These are phyloP conservation scores for Eupithecia dodoneata DNA, from an alignment of 2,888 invertebrate genomes.

Conservation along the genomic window DNA sequence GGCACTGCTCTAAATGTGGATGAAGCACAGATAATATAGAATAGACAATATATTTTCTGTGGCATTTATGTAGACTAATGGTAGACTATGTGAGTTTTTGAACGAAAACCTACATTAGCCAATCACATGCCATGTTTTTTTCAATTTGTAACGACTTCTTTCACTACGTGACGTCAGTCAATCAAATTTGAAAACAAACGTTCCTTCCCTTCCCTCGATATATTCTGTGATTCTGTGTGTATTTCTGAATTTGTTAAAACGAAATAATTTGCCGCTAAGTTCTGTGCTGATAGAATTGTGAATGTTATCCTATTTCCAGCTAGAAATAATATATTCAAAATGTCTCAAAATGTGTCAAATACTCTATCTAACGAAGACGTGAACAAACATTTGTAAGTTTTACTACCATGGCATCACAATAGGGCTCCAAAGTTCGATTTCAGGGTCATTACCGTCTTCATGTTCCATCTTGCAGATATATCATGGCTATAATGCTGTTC, in stretches of 20 bases:
- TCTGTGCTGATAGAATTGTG: conserved; percentile 12
- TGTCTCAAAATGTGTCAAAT: conserved; percentile 48
- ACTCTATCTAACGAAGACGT: conserved; percentile 65
- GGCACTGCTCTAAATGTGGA: too few relatives aligned
- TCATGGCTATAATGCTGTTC: neutral
- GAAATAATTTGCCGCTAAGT: conserved; percentile 23
- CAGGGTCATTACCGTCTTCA: neutral
- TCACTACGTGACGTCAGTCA: conserved; percentile 37
- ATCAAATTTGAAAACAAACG: conserved; percentile 61
- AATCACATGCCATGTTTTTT: conserved; percentile 53
- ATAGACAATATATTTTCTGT: neutral
- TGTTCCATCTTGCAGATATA: neutral
- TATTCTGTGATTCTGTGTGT: conserved; percentile 6
- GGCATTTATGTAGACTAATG: neutral
- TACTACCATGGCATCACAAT: neutral
- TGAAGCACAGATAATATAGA: too few relatives aligned
- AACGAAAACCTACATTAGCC: conserved; percentile 45
- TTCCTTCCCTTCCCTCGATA: conserved; percentile 32
- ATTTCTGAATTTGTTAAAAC: conserved; percentile 14
- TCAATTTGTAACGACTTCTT: conserved; percentile 52
- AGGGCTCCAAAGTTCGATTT: neutral
- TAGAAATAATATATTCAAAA: conserved; percentile 40
- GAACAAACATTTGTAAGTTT: conserved; percentile 72
- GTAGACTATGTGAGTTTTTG: conserved; percentile 1
- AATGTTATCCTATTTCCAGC: conserved; percentile 1